Evolutionary conservation across 2,113 vertebrate species (phyloP).

Genomic region (Pelvicachromis taeniatus): DNA sequence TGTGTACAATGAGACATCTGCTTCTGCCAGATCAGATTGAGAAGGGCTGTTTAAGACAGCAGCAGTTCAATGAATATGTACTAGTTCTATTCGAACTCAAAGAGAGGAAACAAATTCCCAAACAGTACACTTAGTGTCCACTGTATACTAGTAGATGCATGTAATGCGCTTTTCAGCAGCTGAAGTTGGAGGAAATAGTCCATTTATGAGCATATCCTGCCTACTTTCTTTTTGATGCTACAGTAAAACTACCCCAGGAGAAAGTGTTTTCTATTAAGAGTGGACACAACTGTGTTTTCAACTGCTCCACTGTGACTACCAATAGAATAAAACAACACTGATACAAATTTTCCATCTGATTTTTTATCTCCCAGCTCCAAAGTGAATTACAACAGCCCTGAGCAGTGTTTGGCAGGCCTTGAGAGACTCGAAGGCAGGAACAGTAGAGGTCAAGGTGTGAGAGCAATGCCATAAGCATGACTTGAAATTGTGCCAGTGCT

Average conservation of each 20-base stretch:
- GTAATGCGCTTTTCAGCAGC: constrained; percentile 24
- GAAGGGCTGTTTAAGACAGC: constrained; percentile 37
- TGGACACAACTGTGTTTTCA: constrained; percentile 24
- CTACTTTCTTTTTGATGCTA: constrained; percentile 4
- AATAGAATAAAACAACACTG: constrained; percentile 42
- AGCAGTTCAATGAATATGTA: constrained; percentile 23
- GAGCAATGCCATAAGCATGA: constrained; percentile 27
- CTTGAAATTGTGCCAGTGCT: constrained; percentile 50
- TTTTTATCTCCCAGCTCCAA: constrained; percentile 43
- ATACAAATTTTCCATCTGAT: constrained; percentile 32
- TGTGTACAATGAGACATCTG: constrained; percentile 59
- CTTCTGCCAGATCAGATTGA: constrained; percentile 50
- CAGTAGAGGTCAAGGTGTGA: constrained; percentile 55
- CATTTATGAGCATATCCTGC: constrained; percentile 15
- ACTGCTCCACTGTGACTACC: constrained; percentile 37
- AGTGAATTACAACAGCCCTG: constrained; percentile 45
- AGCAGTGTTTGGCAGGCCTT: constrained; percentile 48
- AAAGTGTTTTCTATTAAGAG: constrained; percentile 8
- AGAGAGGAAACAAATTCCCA: background rate
- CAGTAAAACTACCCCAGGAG: constrained; percentile 25
- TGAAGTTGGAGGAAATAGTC: constrained; percentile 25
- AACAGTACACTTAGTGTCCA: constrained; percentile 46
- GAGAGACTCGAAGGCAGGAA: constrained; percentile 47
- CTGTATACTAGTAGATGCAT: constrained; percentile 15
- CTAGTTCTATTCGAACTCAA: constrained; percentile 9